Conservation (phyloP, 64 coral and sea anemone species). For the Pachyseris speciosa region DNA sequence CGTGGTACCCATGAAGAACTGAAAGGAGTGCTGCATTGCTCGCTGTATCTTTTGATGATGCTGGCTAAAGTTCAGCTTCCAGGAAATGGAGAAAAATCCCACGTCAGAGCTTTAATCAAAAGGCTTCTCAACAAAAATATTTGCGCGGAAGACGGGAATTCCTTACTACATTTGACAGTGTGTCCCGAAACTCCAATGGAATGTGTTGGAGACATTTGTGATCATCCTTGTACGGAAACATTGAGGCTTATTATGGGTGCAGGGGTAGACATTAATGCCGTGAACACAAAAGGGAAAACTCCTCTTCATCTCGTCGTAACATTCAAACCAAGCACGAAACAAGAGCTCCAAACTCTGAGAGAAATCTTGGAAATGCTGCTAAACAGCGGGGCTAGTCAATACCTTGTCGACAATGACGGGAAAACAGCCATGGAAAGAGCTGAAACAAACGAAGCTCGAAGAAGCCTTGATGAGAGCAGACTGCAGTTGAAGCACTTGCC, state of each 20-base stretch:
- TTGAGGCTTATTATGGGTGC: slow-evolving; percentile 21
- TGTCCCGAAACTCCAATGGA: not conserved
- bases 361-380: slow-evolving; percentile 12
- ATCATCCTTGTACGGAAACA: slow-evolving; percentile 18
- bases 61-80: too few species aligned
- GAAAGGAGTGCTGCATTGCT: too few species aligned
- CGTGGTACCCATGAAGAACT: too few species aligned
- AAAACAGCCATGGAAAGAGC: slow-evolving; percentile 29
- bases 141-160: not conserved
- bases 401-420: slow-evolving; percentile 9
- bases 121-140: too few species aligned
- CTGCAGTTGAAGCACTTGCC: slow-evolving; percentile 31
- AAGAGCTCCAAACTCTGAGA: not conserved
- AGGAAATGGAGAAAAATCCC: too few species aligned
- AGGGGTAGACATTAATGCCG: slow-evolving; percentile 33
- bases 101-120: too few species aligned
- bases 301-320: slow-evolving; percentile 28
- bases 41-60: too few species aligned
- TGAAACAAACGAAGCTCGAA: slow-evolving; percentile 7
- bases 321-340: not conserved
- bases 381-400: not conserved
- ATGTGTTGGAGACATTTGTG: not conserved
- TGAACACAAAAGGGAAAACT: slow-evolving; percentile 42
- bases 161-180: not conserved
- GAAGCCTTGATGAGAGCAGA: slow-evolving; percentile 35